Base-by-base conservation (phyloP, 2,797 vertebrate genomes). In the Propithecus deckenii region DNA sequence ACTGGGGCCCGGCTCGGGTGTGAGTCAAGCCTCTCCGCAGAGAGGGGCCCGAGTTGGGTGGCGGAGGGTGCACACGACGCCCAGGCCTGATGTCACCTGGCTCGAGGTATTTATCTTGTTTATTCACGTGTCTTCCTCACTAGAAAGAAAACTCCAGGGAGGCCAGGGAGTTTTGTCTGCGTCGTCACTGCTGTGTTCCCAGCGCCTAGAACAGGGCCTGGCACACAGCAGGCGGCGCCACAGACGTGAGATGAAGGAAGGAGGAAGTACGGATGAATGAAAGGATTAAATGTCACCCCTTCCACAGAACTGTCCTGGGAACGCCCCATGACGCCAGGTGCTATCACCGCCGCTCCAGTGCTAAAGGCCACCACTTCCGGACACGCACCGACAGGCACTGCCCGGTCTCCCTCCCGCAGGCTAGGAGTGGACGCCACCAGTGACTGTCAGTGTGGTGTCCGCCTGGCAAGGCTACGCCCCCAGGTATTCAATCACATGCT, bases 1-100 rank as follows among this genome's bases (percentile, higher is more conserved):
- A 20, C 2, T 3, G 9, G 32, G 38, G 35, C n/a, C 48, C n/a
- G 14, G 55, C 8, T 61, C 7, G 0, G 0, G 35, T 9, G 35
- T 9, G 43, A 30, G 5, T 35, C 4, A 55, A 59, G n/a, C 28
- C 12, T 30, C 38, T 43, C 41, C 8, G 12, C 9, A 55, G 74
- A 78, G 35, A 9, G 28, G 50, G 46, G 22, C 2, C 23, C 46
- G 3, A 1, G 74, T 7, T 32, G 38, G 30, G 1, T 38, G n/a
- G 22, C 25, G 32, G 57, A 65, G 11, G 46, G 30, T 61, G 61
- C 23, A 86, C 1, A 30, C 48, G 25, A 50, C 63, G 15, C 35
- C 52, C 14, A n/a, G 71, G 48, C n/a, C 61, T 20, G 23, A 13
- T 4, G 11, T 5, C 4, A 9, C 23, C 89, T 11, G 86, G 32